These are phyloP conservation scores for Atherinosoma microstoma DNA, from an alignment of 2,797 vertebrate genomes.

Conservation along the genomic window DNA sequence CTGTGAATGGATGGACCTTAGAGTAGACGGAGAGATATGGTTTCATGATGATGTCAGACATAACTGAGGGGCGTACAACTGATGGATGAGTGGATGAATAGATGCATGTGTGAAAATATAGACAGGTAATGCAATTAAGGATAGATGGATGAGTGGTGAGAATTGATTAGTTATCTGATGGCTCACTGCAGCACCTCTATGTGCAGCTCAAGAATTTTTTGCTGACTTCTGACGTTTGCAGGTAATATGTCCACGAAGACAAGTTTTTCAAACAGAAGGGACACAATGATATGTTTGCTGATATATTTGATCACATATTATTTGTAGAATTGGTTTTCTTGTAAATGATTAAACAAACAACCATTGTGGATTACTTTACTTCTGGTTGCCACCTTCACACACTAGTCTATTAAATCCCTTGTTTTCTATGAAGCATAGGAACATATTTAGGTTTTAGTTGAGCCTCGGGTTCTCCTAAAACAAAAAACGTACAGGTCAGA, in stretches of 20 bases:
- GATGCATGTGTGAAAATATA: conserved; percentile 43
- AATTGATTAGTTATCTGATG: conserved; percentile 22
- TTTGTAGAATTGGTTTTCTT: neutral
- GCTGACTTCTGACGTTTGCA: neutral
- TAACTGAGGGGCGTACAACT: conserved; percentile 24
- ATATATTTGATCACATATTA: neutral
- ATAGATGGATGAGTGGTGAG: conserved; percentile 18
- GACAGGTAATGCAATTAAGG: conserved; percentile 16
- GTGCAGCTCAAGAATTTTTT: neutral
- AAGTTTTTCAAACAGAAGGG: neutral
- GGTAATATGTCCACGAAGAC: neutral
- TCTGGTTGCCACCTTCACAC: neutral
- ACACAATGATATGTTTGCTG: neutral
- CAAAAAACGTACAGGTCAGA: neutral
- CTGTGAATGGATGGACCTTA: conserved; percentile 42
- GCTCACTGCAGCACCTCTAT: neutral
- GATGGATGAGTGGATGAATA: conserved; percentile 43
- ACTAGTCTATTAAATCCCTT: too few relatives aligned
- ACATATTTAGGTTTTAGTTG: neutral
- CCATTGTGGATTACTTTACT: neutral
- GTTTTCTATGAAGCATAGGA: neutral
- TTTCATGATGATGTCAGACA: conserved; percentile 26
- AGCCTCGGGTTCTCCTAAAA: neutral
- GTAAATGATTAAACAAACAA: neutral
- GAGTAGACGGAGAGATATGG: conserved; percentile 38